Percentiles rank a stretch among this genome's conserved stretches.
phyloP scores from a whole-genome alignment of 2,113 vertebrate genomes.

The Neoarius graeffei region DNA sequence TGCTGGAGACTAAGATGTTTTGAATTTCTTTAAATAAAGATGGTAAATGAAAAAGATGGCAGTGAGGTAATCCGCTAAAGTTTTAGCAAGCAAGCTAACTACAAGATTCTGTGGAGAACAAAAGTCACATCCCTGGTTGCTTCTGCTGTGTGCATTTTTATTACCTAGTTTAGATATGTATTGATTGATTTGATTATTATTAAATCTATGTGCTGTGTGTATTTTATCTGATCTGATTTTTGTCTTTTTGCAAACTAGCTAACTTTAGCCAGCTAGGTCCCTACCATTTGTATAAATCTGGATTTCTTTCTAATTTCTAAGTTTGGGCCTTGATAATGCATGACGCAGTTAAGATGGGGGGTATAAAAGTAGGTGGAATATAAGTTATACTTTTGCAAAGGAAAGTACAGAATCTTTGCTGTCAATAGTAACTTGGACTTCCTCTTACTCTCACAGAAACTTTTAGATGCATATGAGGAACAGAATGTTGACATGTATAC shows the following conservation, averaged over 20 bases:
- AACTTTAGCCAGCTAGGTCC: background rate
- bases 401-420: background rate
- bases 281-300: background rate
- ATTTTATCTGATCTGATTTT: background rate
- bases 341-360: background rate
- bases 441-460: constrained; percentile 74
- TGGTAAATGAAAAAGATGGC: background rate
- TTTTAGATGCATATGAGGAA: constrained; percentile 87
- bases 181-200: background rate
- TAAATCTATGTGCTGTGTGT: background rate
- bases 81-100: background rate
- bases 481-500: constrained; percentile 89
- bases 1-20: background rate
- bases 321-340: background rate
- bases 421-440: background rate
- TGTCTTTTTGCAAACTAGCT: background rate
- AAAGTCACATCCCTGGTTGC: background rate
- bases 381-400: background rate
- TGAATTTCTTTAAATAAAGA: background rate
- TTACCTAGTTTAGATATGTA: background rate
- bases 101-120: background rate
- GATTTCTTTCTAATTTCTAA: background rate
- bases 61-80: background rate
- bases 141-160: background rate
- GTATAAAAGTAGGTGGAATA: background rate